These are phyloP conservation scores for Chauna torquata DNA, from an alignment of 2,113 vertebrate species.

Conservation along the genomic window DNA sequence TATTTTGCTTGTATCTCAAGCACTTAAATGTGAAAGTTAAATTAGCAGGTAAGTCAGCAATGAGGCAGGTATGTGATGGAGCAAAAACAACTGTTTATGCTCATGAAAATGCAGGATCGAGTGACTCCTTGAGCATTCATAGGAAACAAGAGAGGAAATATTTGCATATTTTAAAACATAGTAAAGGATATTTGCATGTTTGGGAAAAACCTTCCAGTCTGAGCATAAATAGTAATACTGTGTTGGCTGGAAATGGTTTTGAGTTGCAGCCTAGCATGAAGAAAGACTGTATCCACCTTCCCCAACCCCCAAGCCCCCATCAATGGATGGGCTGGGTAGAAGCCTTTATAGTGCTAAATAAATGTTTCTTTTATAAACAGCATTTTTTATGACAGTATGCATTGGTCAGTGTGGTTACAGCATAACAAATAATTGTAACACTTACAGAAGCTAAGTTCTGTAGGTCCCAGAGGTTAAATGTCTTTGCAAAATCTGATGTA, in stretches of 20 bases:
- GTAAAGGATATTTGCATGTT: not conserved
- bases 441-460: not conserved
- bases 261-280: not conserved
- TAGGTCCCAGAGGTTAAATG: not conserved
- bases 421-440: not conserved
- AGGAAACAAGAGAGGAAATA: not conserved
- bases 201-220: not conserved
- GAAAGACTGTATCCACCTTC: not conserved
- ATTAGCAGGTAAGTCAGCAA: not conserved
- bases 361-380: not conserved
- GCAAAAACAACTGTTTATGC: not conserved
- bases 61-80: not conserved
- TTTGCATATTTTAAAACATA: not conserved
- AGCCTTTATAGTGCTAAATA: not conserved
- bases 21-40: not conserved
- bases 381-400: not conserved
- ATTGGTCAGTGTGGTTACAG: not conserved
- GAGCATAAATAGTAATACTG: not conserved
- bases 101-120: not conserved
- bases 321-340: not conserved
- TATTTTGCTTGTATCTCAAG: not conserved
- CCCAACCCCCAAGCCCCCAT: no score
- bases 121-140: not conserved
- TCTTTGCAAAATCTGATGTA: not conserved
- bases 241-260: not conserved